These are phyloP conservation scores for Phortica magna DNA, from an alignment of 2,888 invertebrate species.

Conservation along the genomic window DNA sequence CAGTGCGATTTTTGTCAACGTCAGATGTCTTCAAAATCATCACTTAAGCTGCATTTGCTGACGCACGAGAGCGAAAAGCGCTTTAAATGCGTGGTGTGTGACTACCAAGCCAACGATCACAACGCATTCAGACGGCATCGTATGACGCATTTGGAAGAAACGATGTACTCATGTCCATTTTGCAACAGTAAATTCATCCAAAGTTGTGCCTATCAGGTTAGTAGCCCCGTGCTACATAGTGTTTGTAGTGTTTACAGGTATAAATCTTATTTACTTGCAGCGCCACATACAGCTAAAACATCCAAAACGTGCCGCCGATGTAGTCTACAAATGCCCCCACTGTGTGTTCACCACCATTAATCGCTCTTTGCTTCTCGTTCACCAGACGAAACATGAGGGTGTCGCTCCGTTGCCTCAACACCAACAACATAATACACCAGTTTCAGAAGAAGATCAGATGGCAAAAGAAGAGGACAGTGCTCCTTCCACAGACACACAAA, in stretches of 20 bases:
- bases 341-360: constrained; percentile 76
- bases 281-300: constrained; percentile 89
- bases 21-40: constrained; percentile 77
- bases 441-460: background rate
- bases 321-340: constrained; percentile 78
- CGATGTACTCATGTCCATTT: constrained; percentile 87
- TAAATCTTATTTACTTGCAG: constrained; percentile 50
- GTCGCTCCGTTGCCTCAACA: background rate
- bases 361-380: constrained; percentile 71
- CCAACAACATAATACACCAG: background rate
- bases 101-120: constrained; percentile 87
- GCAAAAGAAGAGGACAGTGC: background rate
- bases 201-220: constrained; percentile 85
- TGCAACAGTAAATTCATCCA: constrained; percentile 90
- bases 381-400: constrained; percentile 72
- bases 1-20: constrained; percentile 79
- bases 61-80: constrained; percentile 77
- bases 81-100: constrained; percentile 86
- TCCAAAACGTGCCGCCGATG: constrained; percentile 82
- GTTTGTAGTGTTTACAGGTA: background rate
- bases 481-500: constrained; percentile 39
- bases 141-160: constrained; percentile 84
- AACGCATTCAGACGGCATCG: constrained; percentile 90
- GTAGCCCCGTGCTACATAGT: constrained; percentile 1
- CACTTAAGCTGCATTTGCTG: constrained; percentile 80